Percentiles rank a stretch among this genome's conserved stretches.
Evolutionary conservation across 2,113 vertebrate genomes (phyloP).

Genomic region (Raja brachyura): DNA sequence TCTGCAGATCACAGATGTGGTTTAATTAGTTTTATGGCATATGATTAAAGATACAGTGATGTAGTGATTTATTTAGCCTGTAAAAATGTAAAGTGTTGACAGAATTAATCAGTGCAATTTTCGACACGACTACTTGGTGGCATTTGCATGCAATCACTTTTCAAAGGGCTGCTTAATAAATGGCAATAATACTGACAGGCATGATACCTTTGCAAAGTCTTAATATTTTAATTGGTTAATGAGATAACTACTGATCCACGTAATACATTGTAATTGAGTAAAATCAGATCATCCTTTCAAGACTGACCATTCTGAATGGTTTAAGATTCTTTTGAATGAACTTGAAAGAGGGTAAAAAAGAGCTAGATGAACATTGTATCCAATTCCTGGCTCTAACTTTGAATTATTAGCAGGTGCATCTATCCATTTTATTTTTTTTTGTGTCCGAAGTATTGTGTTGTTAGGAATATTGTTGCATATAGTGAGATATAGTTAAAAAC

Average conservation of each 20-base stretch:
- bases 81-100: constrained; percentile 25
- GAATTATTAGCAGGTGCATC: background rate
- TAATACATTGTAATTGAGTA: background rate
- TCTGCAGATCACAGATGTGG: constrained; percentile 2
- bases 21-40: constrained; percentile 4
- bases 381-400: background rate
- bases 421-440: background rate
- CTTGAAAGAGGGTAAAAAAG: background rate
- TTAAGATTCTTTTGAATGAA: background rate
- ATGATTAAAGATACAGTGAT: constrained; percentile 16
- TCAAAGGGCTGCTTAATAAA: constrained; percentile 16
- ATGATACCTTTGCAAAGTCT: background rate
- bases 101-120: background rate
- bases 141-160: background rate
- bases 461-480: background rate
- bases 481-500: no score
- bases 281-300: background rate
- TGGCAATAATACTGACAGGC: constrained; percentile 6
- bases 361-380: background rate
- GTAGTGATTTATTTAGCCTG: constrained; percentile 13
- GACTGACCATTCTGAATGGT: background rate
- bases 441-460: background rate
- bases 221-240: constrained; percentile 17
- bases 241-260: background rate
- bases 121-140: background rate